Evolutionary conservation across 2,113 vertebrate genomes (phyloP).

Genomic region (Neofelis nebulosa): DNA sequence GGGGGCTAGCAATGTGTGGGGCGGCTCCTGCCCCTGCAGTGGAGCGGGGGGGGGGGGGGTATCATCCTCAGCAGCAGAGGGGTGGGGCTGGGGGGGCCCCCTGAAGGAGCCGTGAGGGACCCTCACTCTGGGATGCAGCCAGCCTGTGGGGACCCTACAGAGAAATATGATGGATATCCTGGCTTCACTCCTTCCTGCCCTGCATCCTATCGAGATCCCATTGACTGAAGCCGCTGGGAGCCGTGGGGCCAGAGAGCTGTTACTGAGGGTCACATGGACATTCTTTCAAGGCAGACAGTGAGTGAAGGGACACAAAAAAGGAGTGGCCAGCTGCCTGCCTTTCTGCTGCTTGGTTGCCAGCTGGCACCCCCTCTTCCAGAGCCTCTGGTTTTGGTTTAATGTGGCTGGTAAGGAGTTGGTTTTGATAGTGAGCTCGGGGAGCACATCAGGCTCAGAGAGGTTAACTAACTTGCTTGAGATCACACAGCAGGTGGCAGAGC

Average conservation of each 20-base stretch:
- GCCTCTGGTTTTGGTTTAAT: background rate
- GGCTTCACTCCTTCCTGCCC: background rate
- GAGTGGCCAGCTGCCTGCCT: background rate
- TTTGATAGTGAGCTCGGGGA: background rate
- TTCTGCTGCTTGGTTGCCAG: background rate
- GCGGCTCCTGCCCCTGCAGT: background rate
- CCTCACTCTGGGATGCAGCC: background rate
- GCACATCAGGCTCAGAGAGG: background rate
- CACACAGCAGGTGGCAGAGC: background rate
- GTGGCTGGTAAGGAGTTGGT: background rate
- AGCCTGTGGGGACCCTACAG: background rate
- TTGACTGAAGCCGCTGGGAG: background rate
- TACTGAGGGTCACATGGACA: fast-evolving
- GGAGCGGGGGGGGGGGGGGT: fast-evolving
- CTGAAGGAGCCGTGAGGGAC: background rate
- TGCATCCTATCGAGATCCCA: background rate
- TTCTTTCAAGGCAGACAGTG: background rate
- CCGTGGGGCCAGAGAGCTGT: too few species aligned
- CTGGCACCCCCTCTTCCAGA: background rate
- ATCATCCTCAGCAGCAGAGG: background rate
- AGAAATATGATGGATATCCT: background rate
- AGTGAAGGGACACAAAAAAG: background rate
- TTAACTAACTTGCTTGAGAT: background rate
- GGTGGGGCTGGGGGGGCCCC: fast-evolving
- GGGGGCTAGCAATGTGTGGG: background rate